Conservation (phyloP, 2,797 vertebrate species). For the Momotus momota region DNA sequence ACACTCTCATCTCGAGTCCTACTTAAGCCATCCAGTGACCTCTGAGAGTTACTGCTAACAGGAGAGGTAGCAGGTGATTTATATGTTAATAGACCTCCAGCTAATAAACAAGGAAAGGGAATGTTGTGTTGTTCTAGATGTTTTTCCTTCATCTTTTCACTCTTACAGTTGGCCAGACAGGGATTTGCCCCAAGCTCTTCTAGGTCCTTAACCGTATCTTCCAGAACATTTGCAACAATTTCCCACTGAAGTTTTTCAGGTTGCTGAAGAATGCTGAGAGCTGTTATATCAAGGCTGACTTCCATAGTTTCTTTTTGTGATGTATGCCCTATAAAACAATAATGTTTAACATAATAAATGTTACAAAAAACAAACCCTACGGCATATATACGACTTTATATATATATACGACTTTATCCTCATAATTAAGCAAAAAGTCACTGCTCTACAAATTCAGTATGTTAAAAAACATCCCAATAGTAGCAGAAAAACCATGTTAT, state of each 20-base stretch:
- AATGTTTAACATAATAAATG: background rate
- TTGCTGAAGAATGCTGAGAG: constrained; percentile 96
- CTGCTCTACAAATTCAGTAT: background rate
- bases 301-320: constrained; percentile 97
- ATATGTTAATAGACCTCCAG: constrained; percentile 95
- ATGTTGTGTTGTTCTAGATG: constrained; percentile 95
- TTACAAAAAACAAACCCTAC: background rate
- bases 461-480: background rate
- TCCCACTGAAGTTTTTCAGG: constrained; percentile 99
- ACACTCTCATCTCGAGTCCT: constrained; percentile 93
- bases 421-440: background rate
- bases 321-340: constrained; percentile 85
- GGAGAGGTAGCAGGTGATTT: constrained; percentile 90
- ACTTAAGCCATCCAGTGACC: constrained; percentile 88
- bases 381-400: no score
- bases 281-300: constrained; percentile 93
- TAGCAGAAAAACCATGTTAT: background rate
- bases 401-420: background rate
- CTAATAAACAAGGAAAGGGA: constrained; percentile 97
- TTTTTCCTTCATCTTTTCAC: constrained; percentile 94
- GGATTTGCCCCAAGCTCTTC: constrained; percentile 97
- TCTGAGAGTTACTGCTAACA: constrained; percentile 85
- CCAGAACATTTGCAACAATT: constrained; percentile 96
- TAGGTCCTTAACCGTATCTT: constrained; percentile 98
- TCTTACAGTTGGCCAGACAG: constrained; percentile 87